Evolutionary conservation across 1,140 invertebrate species (phyloP).

Genomic region (Papilio dardanus): DNA sequence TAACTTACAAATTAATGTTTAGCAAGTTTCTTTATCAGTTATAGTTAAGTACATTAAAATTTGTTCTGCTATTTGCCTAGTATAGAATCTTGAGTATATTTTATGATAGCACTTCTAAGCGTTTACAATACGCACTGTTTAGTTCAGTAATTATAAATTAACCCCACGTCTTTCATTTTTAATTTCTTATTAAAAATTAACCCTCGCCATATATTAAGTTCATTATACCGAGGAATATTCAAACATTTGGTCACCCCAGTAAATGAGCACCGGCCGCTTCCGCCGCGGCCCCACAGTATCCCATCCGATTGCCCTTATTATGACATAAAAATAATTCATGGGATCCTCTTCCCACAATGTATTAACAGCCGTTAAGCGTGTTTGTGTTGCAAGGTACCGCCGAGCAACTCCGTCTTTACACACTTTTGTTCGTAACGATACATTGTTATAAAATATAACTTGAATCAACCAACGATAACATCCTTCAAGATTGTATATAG

Average conservation of each 20-base stretch:
- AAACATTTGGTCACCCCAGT: slow-evolving; percentile 39
- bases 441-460: slow-evolving; percentile 19
- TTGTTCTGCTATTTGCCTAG: too few species aligned
- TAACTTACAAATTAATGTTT: too few species aligned
- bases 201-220: slow-evolving; percentile 36
- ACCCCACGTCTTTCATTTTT: neutral
- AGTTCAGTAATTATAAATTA: too few species aligned
- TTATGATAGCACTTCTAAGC: too few species aligned
- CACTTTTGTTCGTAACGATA: slow-evolving; percentile 9
- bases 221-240: slow-evolving; percentile 30
- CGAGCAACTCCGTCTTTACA: neutral
- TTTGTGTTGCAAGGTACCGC: slow-evolving; percentile 44
- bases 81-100: too few species aligned
- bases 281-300: slow-evolving; percentile 45
- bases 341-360: slow-evolving; percentile 54
- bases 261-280: slow-evolving; percentile 49
- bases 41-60: too few species aligned
- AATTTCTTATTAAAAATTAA: neutral
- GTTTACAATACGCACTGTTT: too few species aligned
- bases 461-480: slow-evolving; percentile 3
- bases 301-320: slow-evolving; percentile 62
- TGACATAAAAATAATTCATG: slow-evolving; percentile 67
- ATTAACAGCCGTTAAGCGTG: slow-evolving; percentile 57
- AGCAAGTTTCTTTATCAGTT: too few species aligned
- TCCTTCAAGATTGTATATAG: neutral